These are phyloP conservation scores for Hypena proboscidalis DNA, from an alignment of 2,888 invertebrate genomes.

Conservation along the genomic window DNA sequence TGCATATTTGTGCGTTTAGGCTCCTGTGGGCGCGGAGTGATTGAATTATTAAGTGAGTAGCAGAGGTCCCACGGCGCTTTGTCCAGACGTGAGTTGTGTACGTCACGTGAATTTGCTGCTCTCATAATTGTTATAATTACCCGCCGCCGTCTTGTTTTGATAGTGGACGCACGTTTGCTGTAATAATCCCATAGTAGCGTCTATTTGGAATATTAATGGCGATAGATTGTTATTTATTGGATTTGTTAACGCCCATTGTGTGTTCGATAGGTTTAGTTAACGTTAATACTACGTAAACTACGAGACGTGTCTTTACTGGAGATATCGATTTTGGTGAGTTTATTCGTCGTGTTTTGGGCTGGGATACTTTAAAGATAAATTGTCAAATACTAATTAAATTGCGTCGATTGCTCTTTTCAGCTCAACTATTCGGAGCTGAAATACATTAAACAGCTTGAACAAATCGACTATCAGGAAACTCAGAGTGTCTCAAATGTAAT, in stretches of 20 bases:
- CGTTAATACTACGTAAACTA: slow-evolving; percentile 7
- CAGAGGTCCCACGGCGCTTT: slow-evolving; percentile 59
- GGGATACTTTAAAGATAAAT: too few relatives aligned
- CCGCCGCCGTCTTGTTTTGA: slow-evolving; percentile 53
- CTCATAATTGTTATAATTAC: slow-evolving; percentile 71
- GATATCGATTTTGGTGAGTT: slow-evolving; percentile 4
- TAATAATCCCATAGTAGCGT: slow-evolving; percentile 46
- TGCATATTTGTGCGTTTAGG: slow-evolving; percentile 76
- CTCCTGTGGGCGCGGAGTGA: slow-evolving; percentile 62
- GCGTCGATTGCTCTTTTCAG: too few relatives aligned
- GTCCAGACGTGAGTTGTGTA: slow-evolving; percentile 67
- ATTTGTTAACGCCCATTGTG: slow-evolving; percentile 29
- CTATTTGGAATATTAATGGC: slow-evolving; percentile 53
- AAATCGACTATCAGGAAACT: too few relatives aligned
- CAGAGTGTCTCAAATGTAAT: too few relatives aligned
- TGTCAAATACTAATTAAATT: too few relatives aligned
- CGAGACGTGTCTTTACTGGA: slow-evolving; percentile 10
- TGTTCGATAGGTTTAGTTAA: slow-evolving; percentile 14
- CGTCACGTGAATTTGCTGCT: slow-evolving; percentile 51
- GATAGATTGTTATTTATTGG: slow-evolving; percentile 38
- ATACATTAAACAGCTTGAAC: too few relatives aligned
- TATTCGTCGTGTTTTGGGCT: too few relatives aligned
- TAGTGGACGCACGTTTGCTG: slow-evolving; percentile 56
- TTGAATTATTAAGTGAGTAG: slow-evolving; percentile 79
- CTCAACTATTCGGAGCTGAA: too few relatives aligned